phyloP scores from a whole-genome alignment of 2,113 vertebrate species.

The Balaeniceps rex region DNA sequence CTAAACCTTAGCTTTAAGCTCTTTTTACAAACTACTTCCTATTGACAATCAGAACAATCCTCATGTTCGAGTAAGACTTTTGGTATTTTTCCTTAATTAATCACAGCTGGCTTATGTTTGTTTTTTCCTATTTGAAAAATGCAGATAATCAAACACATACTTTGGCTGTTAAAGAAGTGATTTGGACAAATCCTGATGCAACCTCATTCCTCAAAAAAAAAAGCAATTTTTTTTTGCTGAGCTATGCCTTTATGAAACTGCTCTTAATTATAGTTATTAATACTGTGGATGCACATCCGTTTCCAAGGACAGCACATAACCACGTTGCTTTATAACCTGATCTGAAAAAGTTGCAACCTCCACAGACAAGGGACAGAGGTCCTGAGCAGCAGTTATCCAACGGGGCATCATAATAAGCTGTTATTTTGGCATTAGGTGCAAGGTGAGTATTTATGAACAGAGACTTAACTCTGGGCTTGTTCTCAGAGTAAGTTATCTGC shows the following conservation, averaged over 20 bases:
- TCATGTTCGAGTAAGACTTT: not conserved
- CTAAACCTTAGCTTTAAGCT: not conserved
- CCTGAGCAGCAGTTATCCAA: not conserved
- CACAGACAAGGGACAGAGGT: not conserved
- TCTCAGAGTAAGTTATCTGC: not conserved
- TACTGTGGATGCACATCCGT: not conserved
- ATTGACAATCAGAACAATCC: not conserved
- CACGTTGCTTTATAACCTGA: not conserved
- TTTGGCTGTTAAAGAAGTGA: conserved; percentile 43
- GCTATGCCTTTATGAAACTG: not conserved
- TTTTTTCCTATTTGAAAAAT: not conserved
- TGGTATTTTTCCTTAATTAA: not conserved
- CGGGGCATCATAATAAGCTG: fast-evolving
- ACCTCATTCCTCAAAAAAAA: not conserved
- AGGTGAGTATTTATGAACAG: not conserved
- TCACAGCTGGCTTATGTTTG: not conserved
- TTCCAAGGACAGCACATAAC: not conserved
- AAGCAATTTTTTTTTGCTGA: not conserved
- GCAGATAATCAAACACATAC: not conserved
- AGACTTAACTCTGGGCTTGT: not conserved
- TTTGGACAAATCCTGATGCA: not conserved
- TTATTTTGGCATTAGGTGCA: not conserved
- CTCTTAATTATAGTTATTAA: not conserved
- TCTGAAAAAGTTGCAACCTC: not conserved
- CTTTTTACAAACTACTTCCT: not conserved